phyloP scores from a whole-genome alignment of 1,140 invertebrate species.

The Heliconius eleuchia region DNA sequence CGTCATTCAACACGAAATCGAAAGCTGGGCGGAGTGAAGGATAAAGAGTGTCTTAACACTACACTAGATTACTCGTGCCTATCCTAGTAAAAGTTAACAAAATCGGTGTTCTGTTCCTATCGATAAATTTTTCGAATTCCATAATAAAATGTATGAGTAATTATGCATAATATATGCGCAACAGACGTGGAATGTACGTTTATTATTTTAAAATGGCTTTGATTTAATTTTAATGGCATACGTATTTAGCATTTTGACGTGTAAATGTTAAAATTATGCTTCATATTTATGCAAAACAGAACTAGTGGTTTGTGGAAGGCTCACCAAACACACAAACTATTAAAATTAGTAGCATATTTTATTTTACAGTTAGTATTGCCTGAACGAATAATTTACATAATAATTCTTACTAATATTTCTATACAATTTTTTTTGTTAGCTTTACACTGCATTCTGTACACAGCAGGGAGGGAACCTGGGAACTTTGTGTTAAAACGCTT shows the following conservation, averaged over 20 bases:
- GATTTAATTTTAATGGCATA: conserved; percentile 4
- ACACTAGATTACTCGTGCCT: background rate
- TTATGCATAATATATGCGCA: conserved; percentile 5
- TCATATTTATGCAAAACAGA: background rate
- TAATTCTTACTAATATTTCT: background rate
- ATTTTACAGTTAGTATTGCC: background rate
- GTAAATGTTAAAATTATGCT: background rate
- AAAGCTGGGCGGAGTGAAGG: background rate
- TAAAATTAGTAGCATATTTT: background rate
- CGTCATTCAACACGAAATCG: background rate
- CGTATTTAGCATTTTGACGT: background rate
- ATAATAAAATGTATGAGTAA: background rate
- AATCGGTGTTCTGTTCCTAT: background rate
- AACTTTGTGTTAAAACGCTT: too few relatives aligned
- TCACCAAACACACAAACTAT: background rate
- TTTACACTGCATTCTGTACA: too few relatives aligned
- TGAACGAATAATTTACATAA: background rate
- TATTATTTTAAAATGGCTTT: conserved; percentile 10
- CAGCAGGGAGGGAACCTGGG: too few relatives aligned
- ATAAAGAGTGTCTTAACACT: background rate
- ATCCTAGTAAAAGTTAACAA: background rate
- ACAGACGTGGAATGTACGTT: background rate
- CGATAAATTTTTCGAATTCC: background rate
- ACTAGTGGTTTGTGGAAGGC: background rate
- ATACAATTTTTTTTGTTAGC: too few relatives aligned